Percentiles rank a stretch among this genome's conserved stretches.
These are phyloP conservation scores for Myrmecophaga tridactyla DNA, from an alignment of 2,113 vertebrate genomes.

Conservation along the genomic window DNA sequence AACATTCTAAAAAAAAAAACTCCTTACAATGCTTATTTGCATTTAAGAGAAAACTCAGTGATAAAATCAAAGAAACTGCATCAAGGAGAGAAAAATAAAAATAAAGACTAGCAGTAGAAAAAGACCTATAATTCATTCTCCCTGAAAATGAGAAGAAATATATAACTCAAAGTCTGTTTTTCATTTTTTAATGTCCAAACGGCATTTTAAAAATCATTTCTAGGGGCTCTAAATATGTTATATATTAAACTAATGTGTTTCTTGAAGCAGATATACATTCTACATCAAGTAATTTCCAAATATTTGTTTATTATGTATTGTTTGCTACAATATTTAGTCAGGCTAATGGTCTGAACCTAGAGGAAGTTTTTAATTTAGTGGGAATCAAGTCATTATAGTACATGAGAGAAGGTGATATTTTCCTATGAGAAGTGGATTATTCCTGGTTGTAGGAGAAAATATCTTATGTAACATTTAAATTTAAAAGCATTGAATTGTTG, in stretches of 20 bases:
- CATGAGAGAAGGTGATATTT: background rate
- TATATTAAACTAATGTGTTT: too few species aligned
- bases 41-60: background rate
- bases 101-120: background rate
- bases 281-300: background rate
- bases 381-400: background rate
- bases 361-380: background rate
- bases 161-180: background rate
- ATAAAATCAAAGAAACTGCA: background rate
- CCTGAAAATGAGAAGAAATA: background rate
- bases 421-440: background rate
- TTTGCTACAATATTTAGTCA: background rate
- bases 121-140: background rate
- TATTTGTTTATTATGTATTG: background rate
- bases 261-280: too few species aligned
- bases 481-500: background rate
- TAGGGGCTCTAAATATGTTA: background rate
- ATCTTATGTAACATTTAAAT: background rate
- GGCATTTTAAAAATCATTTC: background rate
- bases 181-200: background rate
- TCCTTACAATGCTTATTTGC: background rate
- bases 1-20: background rate
- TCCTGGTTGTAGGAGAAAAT: background rate
- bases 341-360: background rate
- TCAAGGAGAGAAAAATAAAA: background rate